Evolutionary conservation across 2,888 invertebrate genomes (phyloP).

Genomic region (Agonopterix subpropinquella): DNA sequence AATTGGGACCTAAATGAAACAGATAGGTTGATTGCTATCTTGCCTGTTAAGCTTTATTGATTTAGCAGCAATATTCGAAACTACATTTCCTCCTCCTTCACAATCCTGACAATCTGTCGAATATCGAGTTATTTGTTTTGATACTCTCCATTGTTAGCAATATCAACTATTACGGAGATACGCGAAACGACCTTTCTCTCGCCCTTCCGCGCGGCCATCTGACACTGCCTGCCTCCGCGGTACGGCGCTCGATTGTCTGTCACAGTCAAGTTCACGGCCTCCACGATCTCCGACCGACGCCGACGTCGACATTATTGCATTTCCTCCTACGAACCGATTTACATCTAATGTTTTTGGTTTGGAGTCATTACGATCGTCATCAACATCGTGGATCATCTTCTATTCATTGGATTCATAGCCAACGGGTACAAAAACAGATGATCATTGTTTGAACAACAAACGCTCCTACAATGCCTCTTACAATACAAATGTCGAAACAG

Average conservation of each 20-base stretch:
- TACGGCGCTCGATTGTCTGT: conserved; percentile 34
- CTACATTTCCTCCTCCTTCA: too few species aligned
- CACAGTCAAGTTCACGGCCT: conserved; percentile 65
- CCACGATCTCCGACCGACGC: conserved; percentile 9
- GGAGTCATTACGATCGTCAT: too few species aligned
- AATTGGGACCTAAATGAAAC: neutral
- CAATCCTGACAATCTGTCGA: too few species aligned
- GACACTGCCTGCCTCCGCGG: conserved; percentile 19
- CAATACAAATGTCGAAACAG: conserved; percentile 21
- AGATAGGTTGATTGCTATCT: neutral
- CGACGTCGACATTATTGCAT: conserved; percentile 9
- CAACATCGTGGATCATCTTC: conserved; percentile 5
- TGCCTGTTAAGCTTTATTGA: neutral
- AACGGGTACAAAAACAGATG: conserved; percentile 8
- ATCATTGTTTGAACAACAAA: conserved; percentile 16
- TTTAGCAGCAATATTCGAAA: neutral
- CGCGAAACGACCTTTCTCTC: conserved; percentile 26
- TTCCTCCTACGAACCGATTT: too few species aligned
- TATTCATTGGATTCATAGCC: conserved; percentile 21
- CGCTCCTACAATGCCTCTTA: conserved; percentile 16
- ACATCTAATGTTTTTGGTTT: too few species aligned
- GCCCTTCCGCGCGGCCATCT: conserved; percentile 26
- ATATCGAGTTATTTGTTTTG: too few species aligned
- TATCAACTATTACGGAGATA: conserved; percentile 2
- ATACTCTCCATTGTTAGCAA: too few species aligned